These are phyloP conservation scores for Drosophila differens DNA, from an alignment of 2,888 invertebrate genomes.

Conservation along the genomic window DNA sequence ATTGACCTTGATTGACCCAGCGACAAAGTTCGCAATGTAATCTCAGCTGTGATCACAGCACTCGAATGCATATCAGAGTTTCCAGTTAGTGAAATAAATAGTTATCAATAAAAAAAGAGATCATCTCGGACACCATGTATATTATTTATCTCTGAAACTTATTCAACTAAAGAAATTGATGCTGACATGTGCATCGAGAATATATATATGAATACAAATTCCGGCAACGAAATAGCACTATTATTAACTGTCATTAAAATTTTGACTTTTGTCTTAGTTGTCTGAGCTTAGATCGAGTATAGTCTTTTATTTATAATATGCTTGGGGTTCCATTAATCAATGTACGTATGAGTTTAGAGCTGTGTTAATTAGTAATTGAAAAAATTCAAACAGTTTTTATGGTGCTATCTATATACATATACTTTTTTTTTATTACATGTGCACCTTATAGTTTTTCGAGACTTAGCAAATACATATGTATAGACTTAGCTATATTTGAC, in stretches of 20 bases:
- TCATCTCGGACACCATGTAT: background rate
- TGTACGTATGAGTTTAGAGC: background rate
- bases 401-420: background rate
- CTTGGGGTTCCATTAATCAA: background rate
- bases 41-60: slow-evolving; percentile 10
- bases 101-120: background rate
- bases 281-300: background rate
- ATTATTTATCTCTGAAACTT: background rate
- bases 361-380: background rate
- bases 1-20: slow-evolving; percentile 56
- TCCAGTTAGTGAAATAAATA: background rate
- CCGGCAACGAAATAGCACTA: background rate
- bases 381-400: background rate
- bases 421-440: background rate
- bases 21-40: slow-evolving; percentile 49
- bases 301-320: background rate
- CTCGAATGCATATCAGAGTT: background rate
- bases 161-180: background rate
- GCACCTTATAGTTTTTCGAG: background rate
- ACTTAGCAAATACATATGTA: no score
- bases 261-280: background rate
- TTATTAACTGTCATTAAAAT: background rate
- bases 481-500: no score
- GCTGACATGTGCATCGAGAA: background rate
- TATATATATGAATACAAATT: background rate